A percentile compares a stretch with the other conserved stretches of the same genome.
phyloP scores from a whole-genome alignment of 2,888 invertebrate genomes.

The Archips crataeganus region DNA sequence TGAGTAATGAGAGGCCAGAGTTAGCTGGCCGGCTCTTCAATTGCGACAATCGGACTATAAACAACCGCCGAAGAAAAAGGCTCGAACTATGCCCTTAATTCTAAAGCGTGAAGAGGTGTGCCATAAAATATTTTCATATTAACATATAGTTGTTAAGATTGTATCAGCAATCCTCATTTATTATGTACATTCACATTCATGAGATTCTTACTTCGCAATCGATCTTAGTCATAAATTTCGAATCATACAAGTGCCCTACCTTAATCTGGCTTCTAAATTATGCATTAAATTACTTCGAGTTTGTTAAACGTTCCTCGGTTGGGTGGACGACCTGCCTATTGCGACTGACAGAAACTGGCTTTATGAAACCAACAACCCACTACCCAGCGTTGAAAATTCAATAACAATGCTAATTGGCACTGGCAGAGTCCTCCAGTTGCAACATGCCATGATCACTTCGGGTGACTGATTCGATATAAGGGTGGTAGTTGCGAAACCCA shows the following conservation, averaged over 20 bases:
- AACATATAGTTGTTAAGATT: conserved; percentile 11
- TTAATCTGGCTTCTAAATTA: neutral
- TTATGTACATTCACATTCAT: neutral
- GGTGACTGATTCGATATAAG: too few relatives aligned
- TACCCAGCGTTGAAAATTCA: too few relatives aligned
- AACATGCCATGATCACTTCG: too few relatives aligned
- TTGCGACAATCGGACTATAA: conserved; percentile 73
- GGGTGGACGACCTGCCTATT: neutral
- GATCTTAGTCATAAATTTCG: conserved; percentile 8
- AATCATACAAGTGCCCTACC: neutral
- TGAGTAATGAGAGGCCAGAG: conserved; percentile 51
- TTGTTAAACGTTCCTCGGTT: neutral
- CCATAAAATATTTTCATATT: neutral
- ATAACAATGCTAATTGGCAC: too few relatives aligned
- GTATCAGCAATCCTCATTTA: conserved; percentile 6
- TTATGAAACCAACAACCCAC: too few relatives aligned
- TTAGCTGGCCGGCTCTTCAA: conserved; percentile 66
- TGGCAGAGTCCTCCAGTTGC: too few relatives aligned
- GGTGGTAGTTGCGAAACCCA: too few relatives aligned
- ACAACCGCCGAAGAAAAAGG: conserved; percentile 69
- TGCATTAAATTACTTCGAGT: neutral
- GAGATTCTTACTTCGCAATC: neutral
- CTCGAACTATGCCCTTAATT: conserved; percentile 58
- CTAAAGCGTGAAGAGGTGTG: conserved; percentile 29
- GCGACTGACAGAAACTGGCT: neutral